Conservation (phyloP, 2,888 invertebrate species). For the Lordiphosa fenestrarum region DNA sequence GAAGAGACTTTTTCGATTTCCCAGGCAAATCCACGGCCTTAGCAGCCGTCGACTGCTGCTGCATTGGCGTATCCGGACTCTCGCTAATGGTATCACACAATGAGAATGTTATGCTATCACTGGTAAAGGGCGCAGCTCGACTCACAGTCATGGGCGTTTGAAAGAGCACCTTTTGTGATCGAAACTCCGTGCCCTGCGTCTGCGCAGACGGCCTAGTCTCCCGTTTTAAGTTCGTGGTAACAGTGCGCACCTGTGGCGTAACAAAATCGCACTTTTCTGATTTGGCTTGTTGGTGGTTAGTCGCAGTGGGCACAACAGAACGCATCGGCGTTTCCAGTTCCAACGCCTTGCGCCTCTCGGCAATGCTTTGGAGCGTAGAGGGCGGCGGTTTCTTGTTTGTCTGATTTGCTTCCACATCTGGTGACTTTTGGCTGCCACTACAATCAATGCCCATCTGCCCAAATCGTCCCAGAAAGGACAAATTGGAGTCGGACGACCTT, state of each 20-base stretch:
- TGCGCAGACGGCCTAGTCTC: conserved; percentile 51
- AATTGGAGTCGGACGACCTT: conserved; percentile 44
- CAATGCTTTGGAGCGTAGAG: conserved; percentile 25
- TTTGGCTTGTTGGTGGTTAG: conserved; percentile 25
- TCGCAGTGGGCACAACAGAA: not conserved
- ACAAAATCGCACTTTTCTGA: conserved; percentile 65
- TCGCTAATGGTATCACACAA: conserved; percentile 77
- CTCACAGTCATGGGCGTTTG: conserved; percentile 79
- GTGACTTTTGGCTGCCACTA: conserved; percentile 32
- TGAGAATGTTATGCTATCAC: conserved; percentile 75
- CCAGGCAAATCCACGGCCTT: conserved; percentile 6
- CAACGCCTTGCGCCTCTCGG: conserved; percentile 39
- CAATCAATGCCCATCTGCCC: conserved; percentile 69
- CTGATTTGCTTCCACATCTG: conserved; percentile 4
- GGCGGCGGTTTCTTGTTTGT: conserved; percentile 37
- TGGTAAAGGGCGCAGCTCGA: conserved; percentile 64
- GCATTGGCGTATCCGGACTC: conserved; percentile 54
- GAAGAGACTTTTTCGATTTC: conserved; percentile 68
- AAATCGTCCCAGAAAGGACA: conserved; percentile 69
- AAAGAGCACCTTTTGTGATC: conserved; percentile 79
- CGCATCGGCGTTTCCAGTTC: conserved; percentile 65
- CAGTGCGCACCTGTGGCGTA: conserved; percentile 76
- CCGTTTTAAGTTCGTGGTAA: conserved; percentile 43
- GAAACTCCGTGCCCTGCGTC: conserved; percentile 74
- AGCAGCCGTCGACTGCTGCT: conserved; percentile 4